These are phyloP conservation scores for Malurus leucopterus DNA, from an alignment of 2,797 vertebrate species.

Conservation along the genomic window DNA sequence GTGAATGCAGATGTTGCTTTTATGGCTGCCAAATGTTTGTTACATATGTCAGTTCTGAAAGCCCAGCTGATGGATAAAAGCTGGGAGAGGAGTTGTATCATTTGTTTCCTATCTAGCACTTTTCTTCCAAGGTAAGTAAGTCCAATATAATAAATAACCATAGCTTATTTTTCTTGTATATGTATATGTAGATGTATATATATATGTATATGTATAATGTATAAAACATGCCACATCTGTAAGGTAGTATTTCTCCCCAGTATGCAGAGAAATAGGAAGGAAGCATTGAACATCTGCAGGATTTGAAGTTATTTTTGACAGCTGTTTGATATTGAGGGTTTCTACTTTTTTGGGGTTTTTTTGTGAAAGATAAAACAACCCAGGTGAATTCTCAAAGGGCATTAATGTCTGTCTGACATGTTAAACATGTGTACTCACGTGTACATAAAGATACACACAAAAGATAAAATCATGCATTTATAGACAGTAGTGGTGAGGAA, in stretches of 20 bases:
- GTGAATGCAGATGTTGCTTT: constrained; percentile 38
- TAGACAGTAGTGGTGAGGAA: not conserved
- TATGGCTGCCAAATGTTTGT: constrained; percentile 45
- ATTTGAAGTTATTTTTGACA: constrained; percentile 36
- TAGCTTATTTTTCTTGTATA: not conserved
- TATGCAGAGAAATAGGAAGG: constrained; percentile 29
- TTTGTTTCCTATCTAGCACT: constrained; percentile 16
- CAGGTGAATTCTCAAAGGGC: constrained; percentile 45
- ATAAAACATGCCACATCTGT: constrained; percentile 1
- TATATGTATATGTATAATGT: no score
- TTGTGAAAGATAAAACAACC: constrained; percentile 12
- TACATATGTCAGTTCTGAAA: constrained; percentile 34
- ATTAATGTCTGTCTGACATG: not conserved
- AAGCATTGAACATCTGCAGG: constrained; percentile 42
- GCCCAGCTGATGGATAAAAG: constrained; percentile 10
- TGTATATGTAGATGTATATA: not conserved
- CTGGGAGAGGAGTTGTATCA: not conserved
- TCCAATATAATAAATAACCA: not conserved
- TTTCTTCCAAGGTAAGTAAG: constrained; percentile 41
- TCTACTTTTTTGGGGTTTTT: not conserved
- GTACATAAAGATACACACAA: not conserved
- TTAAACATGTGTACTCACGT: not conserved
- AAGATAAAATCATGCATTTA: not conserved
- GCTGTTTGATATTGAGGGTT: not conserved
- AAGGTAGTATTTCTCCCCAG: constrained; percentile 30